These are phyloP conservation scores for Metacarcinus magister DNA, from an alignment of 2,888 invertebrate genomes.

Conservation along the genomic window DNA sequence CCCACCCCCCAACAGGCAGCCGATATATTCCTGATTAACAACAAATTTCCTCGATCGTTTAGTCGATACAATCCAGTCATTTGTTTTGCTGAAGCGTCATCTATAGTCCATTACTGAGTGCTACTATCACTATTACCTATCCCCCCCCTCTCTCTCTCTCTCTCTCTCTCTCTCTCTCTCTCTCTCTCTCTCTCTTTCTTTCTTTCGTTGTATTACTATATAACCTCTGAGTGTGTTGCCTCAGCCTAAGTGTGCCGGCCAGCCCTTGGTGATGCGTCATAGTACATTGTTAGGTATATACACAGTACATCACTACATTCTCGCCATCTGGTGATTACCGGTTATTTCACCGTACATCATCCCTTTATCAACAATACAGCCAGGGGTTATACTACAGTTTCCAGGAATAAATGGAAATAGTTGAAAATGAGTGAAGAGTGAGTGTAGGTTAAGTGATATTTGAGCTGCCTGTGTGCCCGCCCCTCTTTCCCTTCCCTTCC, in stretches of 20 bases:
- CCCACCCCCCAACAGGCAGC: too few species aligned
- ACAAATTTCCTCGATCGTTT: not conserved
- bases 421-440: not conserved
- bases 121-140: not conserved
- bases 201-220: not conserved
- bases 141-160: not conserved
- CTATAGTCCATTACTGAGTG: not conserved
- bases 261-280: not conserved
- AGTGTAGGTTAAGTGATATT: not conserved
- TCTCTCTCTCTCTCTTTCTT: not conserved
- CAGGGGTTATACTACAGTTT: not conserved
- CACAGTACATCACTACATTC: not conserved
- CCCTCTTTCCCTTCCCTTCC: too few species aligned
- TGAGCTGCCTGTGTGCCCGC: not conserved
- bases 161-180: constrained; percentile 13
- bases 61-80: constrained; percentile 8
- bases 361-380: not conserved
- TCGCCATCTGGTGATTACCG: not conserved
- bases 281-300: not conserved
- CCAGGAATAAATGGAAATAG: not conserved
- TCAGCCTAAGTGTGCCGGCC: too few species aligned
- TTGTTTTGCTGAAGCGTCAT: not conserved
- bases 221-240: too few species aligned
- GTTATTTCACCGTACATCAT: not conserved
- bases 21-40: not conserved